These are phyloP conservation scores for Manduca sexta DNA, from an alignment of 1,140 invertebrate species.

Conservation along the genomic window DNA sequence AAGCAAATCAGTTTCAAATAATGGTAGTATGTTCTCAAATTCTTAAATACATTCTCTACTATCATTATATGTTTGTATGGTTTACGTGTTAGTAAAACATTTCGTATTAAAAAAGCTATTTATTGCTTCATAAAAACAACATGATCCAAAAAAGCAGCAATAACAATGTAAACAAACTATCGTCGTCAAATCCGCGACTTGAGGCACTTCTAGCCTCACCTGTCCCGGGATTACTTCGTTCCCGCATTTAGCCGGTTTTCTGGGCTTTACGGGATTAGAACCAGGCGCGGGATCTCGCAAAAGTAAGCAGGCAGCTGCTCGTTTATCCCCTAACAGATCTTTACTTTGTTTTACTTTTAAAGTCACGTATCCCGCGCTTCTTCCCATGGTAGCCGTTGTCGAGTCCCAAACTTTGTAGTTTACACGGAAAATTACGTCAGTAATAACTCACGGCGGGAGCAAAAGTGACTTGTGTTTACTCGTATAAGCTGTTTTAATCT, in stretches of 20 bases:
- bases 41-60: too few relatives aligned
- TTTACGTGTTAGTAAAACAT: too few relatives aligned
- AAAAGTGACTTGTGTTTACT: too few relatives aligned
- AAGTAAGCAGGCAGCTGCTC: slow-evolving; percentile 22
- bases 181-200: slow-evolving; percentile 15
- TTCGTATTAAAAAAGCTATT: too few relatives aligned
- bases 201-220: slow-evolving; percentile 16
- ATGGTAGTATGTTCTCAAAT: too few relatives aligned
- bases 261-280: slow-evolving; percentile 24
- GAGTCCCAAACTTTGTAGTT: not conserved
- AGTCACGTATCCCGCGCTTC: slow-evolving; percentile 11
- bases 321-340: slow-evolving; percentile 24
- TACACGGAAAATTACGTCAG: too few relatives aligned
- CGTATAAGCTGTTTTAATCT: too few relatives aligned
- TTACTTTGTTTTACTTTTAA: slow-evolving; percentile 25
- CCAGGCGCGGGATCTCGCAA: slow-evolving; percentile 13
- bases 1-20: too few relatives aligned
- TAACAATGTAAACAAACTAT: slow-evolving; percentile 18
- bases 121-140: too few relatives aligned
- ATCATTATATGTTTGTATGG: too few relatives aligned
- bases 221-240: slow-evolving; percentile 21
- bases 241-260: slow-evolving; percentile 23
- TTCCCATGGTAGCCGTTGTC: slow-evolving; percentile 6
- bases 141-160: too few relatives aligned
- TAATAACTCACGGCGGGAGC: too few relatives aligned